Percentiles rank a stretch among this genome's conserved stretches.
These are phyloP conservation scores for Standfussiana lucernea DNA, from an alignment of 2,888 invertebrate species.

Conservation along the genomic window DNA sequence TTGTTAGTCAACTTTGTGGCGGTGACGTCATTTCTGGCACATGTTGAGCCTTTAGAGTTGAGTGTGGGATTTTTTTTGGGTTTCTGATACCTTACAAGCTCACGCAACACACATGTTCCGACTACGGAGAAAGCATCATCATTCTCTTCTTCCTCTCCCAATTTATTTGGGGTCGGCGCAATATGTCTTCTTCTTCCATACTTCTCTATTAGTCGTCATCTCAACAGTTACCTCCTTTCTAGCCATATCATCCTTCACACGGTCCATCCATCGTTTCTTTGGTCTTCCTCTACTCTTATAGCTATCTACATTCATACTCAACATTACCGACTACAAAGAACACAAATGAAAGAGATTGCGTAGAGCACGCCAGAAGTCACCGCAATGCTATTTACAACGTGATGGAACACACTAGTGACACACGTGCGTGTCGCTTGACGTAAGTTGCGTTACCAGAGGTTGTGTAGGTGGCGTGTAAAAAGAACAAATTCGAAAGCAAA, in stretches of 20 bases:
- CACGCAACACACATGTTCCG: too few species aligned
- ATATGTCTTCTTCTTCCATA: too few species aligned
- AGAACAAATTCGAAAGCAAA: neutral
- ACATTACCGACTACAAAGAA: neutral
- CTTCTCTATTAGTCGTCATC: too few species aligned
- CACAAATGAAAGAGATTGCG: neutral
- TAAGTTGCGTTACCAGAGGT: neutral
- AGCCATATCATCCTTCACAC: too few species aligned
- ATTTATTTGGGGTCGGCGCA: too few species aligned
- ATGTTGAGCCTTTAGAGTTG: conserved; percentile 36
- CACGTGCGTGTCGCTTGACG: neutral
- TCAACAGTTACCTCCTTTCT: too few species aligned
- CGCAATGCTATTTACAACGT: neutral
- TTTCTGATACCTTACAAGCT: neutral
- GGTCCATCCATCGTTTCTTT: too few species aligned
- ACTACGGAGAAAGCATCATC: too few species aligned
- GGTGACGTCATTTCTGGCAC: conserved; percentile 69
- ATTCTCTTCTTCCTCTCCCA: too few species aligned
- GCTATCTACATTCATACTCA: too few species aligned
- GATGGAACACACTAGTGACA: neutral
- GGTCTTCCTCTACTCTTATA: too few species aligned
- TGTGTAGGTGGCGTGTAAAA: neutral
- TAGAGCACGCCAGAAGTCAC: neutral
- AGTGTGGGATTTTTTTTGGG: neutral
- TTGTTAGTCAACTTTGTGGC: conserved; percentile 81